Conservation (phyloP, 2,888 invertebrate species). For the Diloba caeruleocephala region DNA sequence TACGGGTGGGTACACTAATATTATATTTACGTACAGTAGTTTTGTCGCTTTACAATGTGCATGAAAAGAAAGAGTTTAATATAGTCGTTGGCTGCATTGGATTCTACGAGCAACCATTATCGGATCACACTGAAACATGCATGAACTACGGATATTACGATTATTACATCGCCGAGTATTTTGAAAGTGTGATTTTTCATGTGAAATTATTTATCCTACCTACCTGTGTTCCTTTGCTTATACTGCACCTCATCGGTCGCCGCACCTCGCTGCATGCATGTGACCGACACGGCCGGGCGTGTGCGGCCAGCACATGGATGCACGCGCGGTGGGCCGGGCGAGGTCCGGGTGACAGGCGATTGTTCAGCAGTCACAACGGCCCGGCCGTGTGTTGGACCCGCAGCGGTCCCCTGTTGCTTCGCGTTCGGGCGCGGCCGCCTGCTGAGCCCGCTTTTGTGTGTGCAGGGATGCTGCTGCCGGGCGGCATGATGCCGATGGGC, state of each 20-base stretch:
- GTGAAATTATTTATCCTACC: conserved; percentile 85
- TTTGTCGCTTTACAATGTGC: conserved; percentile 88
- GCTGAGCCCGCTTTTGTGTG: conserved; percentile 56
- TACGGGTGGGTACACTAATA: conserved; percentile 88
- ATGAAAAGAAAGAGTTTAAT: conserved; percentile 75
- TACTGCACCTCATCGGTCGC: conserved; percentile 72
- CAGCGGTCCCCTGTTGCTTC: conserved; percentile 70
- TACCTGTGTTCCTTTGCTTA: conserved; percentile 84
- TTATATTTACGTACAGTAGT: conserved; percentile 88
- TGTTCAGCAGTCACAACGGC: conserved; percentile 80
- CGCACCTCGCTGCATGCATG: conserved; percentile 39
- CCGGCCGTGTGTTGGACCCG: conserved; percentile 77
- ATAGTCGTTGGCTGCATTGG: conserved; percentile 78
- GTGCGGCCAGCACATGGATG: not conserved
- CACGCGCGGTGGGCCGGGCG: conserved; percentile 4
- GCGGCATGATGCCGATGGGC: conserved; percentile 64
- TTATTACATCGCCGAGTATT: conserved; percentile 77
- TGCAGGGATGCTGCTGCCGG: conserved; percentile 86
- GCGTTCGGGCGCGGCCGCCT: conserved; percentile 43
- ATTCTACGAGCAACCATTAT: conserved; percentile 66
- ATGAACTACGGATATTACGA: conserved; percentile 73
- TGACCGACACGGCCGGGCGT: conserved; percentile 50
- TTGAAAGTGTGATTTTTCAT: conserved; percentile 85
- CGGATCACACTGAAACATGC: conserved; percentile 79
- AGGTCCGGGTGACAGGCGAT: conserved; percentile 74